Percentiles rank a stretch among this genome's conserved stretches.
Conservation (phyloP, 2,888 invertebrate genomes). For the Acleris sparsana region DNA sequence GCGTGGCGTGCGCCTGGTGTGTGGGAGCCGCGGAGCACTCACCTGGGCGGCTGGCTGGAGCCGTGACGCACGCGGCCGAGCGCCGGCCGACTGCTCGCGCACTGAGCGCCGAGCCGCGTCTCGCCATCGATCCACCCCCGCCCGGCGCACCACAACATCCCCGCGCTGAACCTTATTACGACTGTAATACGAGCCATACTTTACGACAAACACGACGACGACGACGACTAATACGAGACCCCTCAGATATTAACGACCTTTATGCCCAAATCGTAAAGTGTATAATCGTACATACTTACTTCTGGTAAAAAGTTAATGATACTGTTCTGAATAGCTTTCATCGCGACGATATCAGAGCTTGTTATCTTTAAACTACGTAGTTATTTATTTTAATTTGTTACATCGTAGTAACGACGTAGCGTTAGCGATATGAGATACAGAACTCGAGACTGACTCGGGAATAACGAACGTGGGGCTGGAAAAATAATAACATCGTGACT, state of each 20-base stretch:
- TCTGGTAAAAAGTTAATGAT: constrained; percentile 6
- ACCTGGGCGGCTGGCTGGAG: constrained; percentile 50
- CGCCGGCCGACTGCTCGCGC: constrained; percentile 56
- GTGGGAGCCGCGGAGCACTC: constrained; percentile 46
- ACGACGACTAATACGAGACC: constrained; percentile 25
- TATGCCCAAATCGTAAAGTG: constrained; percentile 21
- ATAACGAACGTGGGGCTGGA: constrained; percentile 6
- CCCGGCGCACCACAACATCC: constrained; percentile 40
- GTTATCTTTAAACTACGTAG: too few species aligned
- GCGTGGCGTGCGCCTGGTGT: constrained; percentile 27
- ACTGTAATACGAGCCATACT: constrained; percentile 51
- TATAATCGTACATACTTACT: constrained; percentile 12
- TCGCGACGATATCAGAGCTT: background rate
- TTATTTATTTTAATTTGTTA: too few species aligned
- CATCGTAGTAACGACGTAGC: too few species aligned
- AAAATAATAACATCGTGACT: constrained; percentile 41
- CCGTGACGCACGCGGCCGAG: constrained; percentile 53
- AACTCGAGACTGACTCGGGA: background rate
- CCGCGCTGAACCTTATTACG: constrained; percentile 45
- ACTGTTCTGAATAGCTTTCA: constrained; percentile 3
- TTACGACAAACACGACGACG: constrained; percentile 25
- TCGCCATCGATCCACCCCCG: constrained; percentile 73
- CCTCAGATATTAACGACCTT: constrained; percentile 26
- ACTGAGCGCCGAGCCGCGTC: constrained; percentile 61
- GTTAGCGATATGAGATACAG: too few species aligned